phyloP scores from a whole-genome alignment of 2,888 invertebrate species.

The Dorcus hopei region DNA sequence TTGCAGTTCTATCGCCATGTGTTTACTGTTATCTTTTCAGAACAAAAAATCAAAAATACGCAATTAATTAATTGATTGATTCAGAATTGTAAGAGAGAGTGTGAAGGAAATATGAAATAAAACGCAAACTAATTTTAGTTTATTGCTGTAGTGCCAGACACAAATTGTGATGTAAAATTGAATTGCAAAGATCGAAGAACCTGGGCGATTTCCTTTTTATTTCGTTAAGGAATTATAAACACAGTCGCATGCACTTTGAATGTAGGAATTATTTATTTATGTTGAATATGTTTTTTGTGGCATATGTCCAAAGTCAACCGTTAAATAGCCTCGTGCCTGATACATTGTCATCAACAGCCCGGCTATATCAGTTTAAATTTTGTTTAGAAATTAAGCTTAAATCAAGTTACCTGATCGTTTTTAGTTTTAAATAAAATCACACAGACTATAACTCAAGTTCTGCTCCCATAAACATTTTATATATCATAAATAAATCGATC shows the following conservation, averaged over 20 bases:
- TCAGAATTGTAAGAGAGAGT: no score
- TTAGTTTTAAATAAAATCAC: not conserved
- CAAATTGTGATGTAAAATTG: no score
- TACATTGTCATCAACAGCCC: constrained; percentile 1
- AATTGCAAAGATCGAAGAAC: no score
- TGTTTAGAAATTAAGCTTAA: no score
- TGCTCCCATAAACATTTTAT: constrained; percentile 16
- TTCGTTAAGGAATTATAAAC: no score
- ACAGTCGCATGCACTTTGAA: no score
- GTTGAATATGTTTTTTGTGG: constrained; percentile 13
- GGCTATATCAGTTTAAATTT: not conserved
- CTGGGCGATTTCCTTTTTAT: no score
- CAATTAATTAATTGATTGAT: no score
- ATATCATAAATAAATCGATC: constrained; percentile 19
- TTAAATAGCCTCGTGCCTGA: not conserved
- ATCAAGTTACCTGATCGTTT: not conserved
- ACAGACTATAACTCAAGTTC: constrained; percentile 1
- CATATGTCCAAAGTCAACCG: constrained; percentile 8
- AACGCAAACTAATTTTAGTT: no score
- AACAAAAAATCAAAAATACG: not conserved
- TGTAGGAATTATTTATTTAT: not conserved
- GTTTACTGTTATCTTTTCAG: constrained; percentile 1
- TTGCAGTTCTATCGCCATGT: constrained; percentile 13
- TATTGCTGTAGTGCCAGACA: no score
- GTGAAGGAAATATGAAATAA: no score